Evolutionary conservation across 2,797 vertebrate genomes (phyloP).

Genomic region (Paramormyrops hopkinsi): DNA sequence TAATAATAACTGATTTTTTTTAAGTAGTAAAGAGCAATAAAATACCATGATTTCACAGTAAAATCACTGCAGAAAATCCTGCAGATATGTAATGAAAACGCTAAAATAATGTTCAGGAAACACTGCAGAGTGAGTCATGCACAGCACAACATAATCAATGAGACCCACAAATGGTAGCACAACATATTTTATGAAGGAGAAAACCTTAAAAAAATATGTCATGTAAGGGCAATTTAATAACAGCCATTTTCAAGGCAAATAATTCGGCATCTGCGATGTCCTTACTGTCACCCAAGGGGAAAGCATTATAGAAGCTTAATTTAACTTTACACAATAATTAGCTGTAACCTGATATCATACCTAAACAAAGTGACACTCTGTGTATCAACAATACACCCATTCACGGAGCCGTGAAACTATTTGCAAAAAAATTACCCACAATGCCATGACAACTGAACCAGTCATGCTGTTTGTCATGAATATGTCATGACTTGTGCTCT

Average conservation of each 20-base stretch:
- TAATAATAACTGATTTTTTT: neutral
- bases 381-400: neutral
- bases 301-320: neutral
- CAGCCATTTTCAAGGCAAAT: neutral
- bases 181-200: neutral
- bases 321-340: neutral
- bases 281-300: neutral
- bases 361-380: neutral
- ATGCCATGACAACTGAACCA: neutral
- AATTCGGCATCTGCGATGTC: neutral
- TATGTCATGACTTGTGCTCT: neutral
- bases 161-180: neutral
- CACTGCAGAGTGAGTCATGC: neutral
- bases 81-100: neutral
- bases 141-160: neutral
- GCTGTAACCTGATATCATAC: neutral
- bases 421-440: neutral
- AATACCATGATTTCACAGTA: slow-evolving; percentile 4
- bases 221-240: neutral
- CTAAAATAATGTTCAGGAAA: neutral
- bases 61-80: neutral
- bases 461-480: neutral
- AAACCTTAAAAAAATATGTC: slow-evolving; percentile 5
- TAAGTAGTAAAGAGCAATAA: neutral
- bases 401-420: neutral